These are phyloP conservation scores for Agelas oroides DNA, from an alignment of 37 sponge, comb jelly and placozoan species.

Conservation along the genomic window DNA sequence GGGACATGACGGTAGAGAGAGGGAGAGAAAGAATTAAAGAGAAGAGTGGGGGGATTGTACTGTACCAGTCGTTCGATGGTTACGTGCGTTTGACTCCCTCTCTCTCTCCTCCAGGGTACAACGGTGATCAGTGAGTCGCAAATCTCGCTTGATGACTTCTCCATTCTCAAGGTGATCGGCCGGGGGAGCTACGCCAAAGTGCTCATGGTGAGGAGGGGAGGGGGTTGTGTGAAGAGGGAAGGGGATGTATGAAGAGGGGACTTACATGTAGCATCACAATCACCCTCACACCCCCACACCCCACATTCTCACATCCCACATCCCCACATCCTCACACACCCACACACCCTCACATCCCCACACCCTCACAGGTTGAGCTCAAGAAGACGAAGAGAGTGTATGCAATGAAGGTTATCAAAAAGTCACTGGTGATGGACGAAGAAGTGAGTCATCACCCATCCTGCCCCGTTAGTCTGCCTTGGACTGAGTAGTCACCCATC, in stretches of 20 bases:
- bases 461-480: too few relatives aligned
- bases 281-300: background rate
- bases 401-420: conserved; percentile 99
- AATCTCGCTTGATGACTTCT: conserved; percentile 92
- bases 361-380: conserved; percentile 73
- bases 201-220: conserved; percentile 60
- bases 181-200: conserved; percentile 99
- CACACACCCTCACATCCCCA: background rate
- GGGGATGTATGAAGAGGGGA: background rate
- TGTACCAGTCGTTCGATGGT: too few relatives aligned
- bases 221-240: conserved; percentile 11
- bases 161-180: conserved; percentile 93
- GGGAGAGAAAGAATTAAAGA: background rate
- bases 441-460: conserved; percentile 82
- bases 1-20: conserved; percentile 14
- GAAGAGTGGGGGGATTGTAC: too few relatives aligned
- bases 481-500: too few relatives aligned
- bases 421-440: conserved; percentile 95
- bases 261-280: background rate
- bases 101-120: conserved; percentile 16
- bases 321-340: background rate
- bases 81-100: too few relatives aligned
- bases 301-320: background rate
- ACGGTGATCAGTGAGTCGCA: conserved; percentile 72
- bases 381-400: conserved; percentile 86